Evolutionary conservation across 92 coral and sea anemone species (phyloP).

Genomic region (Porites divaricata): DNA sequence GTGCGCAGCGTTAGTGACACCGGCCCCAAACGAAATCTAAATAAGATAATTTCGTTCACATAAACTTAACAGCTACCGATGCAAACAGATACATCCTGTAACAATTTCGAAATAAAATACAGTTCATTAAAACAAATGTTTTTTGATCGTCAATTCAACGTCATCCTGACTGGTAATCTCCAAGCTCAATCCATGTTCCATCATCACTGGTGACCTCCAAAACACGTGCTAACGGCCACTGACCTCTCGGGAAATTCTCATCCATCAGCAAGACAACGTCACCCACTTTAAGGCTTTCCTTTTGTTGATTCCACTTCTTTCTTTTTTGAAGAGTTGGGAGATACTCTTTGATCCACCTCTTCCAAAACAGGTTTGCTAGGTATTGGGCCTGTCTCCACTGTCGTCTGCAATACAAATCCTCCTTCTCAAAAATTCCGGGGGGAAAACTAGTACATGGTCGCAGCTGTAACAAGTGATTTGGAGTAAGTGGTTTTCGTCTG

Average conservation of each 20-base stretch:
- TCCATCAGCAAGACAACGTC: conserved; percentile 39
- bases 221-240: neutral
- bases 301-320: conserved; percentile 36
- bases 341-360: conserved; percentile 42
- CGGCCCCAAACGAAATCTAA: neutral
- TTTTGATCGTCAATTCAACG: neutral
- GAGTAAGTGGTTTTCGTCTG: conserved; percentile 55
- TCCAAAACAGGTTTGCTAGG: conserved; percentile 43
- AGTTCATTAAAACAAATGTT: neutral
- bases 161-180: neutral
- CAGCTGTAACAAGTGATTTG: conserved; percentile 67
- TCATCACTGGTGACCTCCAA: neutral
- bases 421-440: conserved; percentile 50
- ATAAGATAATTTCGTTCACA: neutral
- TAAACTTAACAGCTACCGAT: neutral
- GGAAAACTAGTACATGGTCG: conserved; percentile 62
- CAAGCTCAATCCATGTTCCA: neutral
- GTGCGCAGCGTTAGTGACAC: neutral
- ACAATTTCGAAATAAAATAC: neutral
- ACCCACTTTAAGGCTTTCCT: conserved; percentile 31
- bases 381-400: conserved; percentile 42
- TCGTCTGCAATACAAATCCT: conserved; percentile 53
- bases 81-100: neutral
- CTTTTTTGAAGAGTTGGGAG: conserved; percentile 34
- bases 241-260: neutral